phyloP scores from a whole-genome alignment of 2,113 vertebrate species.

The Brachionichthys hirsutus region DNA sequence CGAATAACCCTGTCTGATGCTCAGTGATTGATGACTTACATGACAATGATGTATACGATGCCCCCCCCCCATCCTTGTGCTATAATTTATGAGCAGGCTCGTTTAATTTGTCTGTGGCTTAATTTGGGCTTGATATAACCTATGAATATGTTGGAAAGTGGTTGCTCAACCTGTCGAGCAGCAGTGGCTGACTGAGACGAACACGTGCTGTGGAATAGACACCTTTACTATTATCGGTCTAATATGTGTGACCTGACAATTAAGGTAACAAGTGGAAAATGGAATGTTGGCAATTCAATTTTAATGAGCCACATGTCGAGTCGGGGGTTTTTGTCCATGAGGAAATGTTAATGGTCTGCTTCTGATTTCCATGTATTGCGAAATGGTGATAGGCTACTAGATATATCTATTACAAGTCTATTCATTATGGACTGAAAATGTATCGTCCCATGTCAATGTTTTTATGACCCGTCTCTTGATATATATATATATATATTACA shows the following conservation, averaged over 20 bases:
- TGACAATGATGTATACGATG: conserved; percentile 63
- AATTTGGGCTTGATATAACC: conserved; percentile 63
- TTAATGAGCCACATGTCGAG: conserved; percentile 74
- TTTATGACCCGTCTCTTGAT: no score
- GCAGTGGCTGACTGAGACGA: conserved; percentile 45
- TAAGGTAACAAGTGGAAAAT: conserved; percentile 77
- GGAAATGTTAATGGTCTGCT: conserved; percentile 56
- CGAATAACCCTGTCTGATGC: conserved; percentile 35
- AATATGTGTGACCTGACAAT: conserved; percentile 75
- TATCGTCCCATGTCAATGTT: no score
- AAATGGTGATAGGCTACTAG: conserved; percentile 14
- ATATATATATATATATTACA: no score
- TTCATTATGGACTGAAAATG: no score
- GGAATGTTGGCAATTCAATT: conserved; percentile 70
- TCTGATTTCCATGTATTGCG: conserved; percentile 40
- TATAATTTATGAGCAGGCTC: conserved; percentile 73
- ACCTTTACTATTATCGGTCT: conserved; percentile 71
- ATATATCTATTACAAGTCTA: no score
- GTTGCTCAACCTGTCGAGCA: conserved; percentile 46
- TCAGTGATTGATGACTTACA: conserved; percentile 70
- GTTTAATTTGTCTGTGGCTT: conserved; percentile 72
- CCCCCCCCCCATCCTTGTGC: conserved; percentile 20
- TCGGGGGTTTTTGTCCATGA: conserved; percentile 47
- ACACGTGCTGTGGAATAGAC: conserved; percentile 67
- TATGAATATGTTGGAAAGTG: conserved; percentile 57